phyloP scores from a whole-genome alignment of 2,888 invertebrate species.

The Glomeris marginata region DNA sequence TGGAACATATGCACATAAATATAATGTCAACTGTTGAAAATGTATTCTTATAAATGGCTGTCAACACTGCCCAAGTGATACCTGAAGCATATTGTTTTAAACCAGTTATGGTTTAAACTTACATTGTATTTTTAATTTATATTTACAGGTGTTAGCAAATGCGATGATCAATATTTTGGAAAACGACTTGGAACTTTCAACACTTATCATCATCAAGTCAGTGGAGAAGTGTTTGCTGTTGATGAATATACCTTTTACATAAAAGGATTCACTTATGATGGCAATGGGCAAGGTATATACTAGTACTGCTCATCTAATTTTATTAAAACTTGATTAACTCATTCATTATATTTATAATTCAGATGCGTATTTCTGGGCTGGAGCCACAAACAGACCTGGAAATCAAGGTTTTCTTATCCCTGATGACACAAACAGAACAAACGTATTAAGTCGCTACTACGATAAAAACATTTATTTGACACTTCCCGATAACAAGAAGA shows the following conservation, averaged over 20 bases:
- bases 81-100: no score
- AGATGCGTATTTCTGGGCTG: conserved; percentile 88
- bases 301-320: background rate
- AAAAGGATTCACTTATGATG: conserved; percentile 78
- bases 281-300: conserved; percentile 64
- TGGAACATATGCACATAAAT: no score
- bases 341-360: conserved; percentile 8
- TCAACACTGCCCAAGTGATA: no score
- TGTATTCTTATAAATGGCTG: no score
- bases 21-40: no score
- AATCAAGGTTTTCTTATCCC: conserved; percentile 85
- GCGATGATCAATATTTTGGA: conserved; percentile 5
- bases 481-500: conserved; percentile 68
- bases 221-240: conserved; percentile 69
- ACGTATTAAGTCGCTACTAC: conserved; percentile 68
- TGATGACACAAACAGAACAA: conserved; percentile 70
- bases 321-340: background rate
- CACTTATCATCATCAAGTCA: conserved; percentile 19
- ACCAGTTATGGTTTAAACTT: background rate
- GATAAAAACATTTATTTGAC: conserved; percentile 67
- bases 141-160: background rate
- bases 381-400: conserved; percentile 58
- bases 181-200: conserved; percentile 18
- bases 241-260: conserved; percentile 74
- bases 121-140: background rate